Conservation (phyloP, 2,113 vertebrate genomes). For the Crotophaga sulcirostris region DNA sequence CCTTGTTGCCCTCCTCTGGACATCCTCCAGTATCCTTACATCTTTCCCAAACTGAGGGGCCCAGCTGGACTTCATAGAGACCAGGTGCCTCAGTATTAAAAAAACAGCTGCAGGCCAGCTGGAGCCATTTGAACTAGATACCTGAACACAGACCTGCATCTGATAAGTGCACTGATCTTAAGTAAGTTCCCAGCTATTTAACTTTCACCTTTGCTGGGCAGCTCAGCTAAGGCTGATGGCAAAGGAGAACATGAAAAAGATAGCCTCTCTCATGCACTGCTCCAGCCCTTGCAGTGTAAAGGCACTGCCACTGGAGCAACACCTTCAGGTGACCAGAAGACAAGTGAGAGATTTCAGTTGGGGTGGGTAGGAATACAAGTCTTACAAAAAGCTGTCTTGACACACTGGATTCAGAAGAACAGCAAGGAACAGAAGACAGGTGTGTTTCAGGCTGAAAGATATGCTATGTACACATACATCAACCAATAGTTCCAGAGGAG, state of each 20-base stretch:
- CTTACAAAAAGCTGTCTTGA: neutral
- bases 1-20: too few relatives aligned
- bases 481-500: neutral
- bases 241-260: neutral
- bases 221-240: neutral
- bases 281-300: neutral
- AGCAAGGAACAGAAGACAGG: neutral
- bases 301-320: neutral
- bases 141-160: neutral
- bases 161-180: neutral
- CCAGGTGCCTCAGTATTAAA: neutral
- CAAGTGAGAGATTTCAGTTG: neutral
- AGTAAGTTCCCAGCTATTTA: neutral
- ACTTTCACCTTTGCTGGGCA: neutral
- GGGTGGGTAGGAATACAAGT: neutral
- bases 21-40: too few relatives aligned
- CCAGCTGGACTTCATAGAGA: neutral
- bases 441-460: neutral
- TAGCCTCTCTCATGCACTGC: accelerated
- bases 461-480: neutral
- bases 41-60: too few relatives aligned
- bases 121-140: neutral
- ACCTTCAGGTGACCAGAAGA: neutral
- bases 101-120: neutral
- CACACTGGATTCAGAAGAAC: neutral